A percentile compares a stretch with the other conserved stretches of the same genome.
Evolutionary conservation across 2,888 invertebrate genomes (phyloP).

Genomic region (Neria commutata): DNA sequence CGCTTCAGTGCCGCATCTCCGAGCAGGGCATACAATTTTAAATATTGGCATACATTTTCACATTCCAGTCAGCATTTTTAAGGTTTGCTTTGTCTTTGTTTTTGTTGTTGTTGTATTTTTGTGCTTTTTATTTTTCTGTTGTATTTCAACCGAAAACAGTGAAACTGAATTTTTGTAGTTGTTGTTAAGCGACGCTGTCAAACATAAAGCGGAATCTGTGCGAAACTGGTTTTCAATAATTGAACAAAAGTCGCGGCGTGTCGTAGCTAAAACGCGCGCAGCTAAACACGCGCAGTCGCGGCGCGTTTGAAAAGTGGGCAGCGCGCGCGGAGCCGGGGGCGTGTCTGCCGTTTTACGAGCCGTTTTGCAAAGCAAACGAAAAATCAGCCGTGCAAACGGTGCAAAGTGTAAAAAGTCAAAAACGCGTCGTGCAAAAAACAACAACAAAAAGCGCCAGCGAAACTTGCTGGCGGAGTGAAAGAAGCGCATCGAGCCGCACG

Average conservation of each 20-base stretch:
- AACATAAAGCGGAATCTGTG: constrained; percentile 26
- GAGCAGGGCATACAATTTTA: constrained; percentile 30
- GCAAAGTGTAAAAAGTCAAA: constrained; percentile 2
- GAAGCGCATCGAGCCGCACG: too few relatives aligned
- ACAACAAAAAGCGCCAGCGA: constrained; percentile 1
- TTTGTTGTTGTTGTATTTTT: constrained; percentile 9
- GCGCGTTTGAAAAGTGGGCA: too few relatives aligned
- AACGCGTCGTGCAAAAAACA: constrained; percentile 9
- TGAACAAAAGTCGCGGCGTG: too few relatives aligned
- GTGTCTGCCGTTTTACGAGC: too few relatives aligned
- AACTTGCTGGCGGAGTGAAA: too few relatives aligned
- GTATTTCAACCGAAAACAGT: constrained; percentile 34
- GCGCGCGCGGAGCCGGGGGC: too few relatives aligned
- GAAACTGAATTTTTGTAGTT: constrained; percentile 36
- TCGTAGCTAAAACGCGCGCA: neutral
- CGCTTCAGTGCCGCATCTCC: constrained; percentile 38
- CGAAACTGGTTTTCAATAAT: constrained; percentile 22
- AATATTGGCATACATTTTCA: constrained; percentile 28
- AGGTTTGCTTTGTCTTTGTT: neutral
- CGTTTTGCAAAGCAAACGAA: neutral
- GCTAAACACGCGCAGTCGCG: neutral
- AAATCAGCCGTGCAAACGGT: constrained; percentile 1
- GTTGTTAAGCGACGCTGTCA: constrained; percentile 7
- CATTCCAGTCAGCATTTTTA: constrained; percentile 16
- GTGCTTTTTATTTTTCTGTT: neutral